Conservation (phyloP, 2,113 vertebrate species). For the Engraulis encrasicolus region DNA sequence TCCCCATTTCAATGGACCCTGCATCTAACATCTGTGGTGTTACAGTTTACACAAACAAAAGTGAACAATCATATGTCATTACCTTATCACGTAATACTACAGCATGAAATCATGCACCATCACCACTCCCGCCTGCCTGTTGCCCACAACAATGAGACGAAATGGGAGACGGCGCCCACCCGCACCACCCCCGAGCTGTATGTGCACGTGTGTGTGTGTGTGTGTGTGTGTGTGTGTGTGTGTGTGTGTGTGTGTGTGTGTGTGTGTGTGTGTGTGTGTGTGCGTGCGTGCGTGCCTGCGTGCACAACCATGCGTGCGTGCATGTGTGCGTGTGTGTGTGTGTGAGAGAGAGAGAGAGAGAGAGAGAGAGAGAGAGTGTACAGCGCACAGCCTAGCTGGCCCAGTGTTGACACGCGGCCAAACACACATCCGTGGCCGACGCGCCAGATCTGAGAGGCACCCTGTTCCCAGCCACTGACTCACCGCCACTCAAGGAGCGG, state of each 20-base stretch:
- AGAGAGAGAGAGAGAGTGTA: neutral
- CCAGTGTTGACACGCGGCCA: neutral
- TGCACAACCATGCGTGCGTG: no score
- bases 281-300: no score
- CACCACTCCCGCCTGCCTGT: neutral
- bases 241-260: no score
- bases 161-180: no score
- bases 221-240: no score
- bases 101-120: neutral
- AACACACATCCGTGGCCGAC: neutral
- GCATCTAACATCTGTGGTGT: neutral
- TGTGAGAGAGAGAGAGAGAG: no score
- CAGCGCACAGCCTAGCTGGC: neutral
- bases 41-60: neutral
- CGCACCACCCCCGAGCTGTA: no score
- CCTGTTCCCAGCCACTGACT: neutral
- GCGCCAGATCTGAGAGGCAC: neutral
- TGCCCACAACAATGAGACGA: no score
- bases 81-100: no score
- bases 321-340: no score
- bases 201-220: no score
- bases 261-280: no score
- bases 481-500: neutral
- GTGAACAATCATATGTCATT: neutral
- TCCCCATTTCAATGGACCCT: neutral